Evolutionary conservation across 1,140 invertebrate genomes (phyloP).

Genomic region (Plodia interpunctella): DNA sequence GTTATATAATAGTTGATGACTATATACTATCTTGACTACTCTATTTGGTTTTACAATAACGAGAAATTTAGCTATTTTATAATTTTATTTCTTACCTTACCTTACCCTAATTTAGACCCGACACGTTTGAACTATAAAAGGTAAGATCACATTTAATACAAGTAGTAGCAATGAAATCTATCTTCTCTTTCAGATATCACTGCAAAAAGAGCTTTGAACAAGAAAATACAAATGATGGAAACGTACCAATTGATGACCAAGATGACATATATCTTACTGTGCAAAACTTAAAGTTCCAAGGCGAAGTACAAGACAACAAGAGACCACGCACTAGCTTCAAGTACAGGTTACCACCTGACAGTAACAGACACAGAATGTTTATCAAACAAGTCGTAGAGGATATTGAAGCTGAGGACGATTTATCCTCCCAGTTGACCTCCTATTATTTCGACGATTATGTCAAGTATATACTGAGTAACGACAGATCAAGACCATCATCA

Average conservation of each 20-base stretch:
- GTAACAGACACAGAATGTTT: conserved; percentile 61
- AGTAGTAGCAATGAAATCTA: not conserved
- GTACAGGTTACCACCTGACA: conserved; percentile 43
- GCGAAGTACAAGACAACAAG: conserved; percentile 41
- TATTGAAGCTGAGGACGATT: conserved; percentile 30
- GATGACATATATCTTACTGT: conserved; percentile 52
- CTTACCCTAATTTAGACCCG: no score
- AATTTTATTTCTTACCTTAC: no score
- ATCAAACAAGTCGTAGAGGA: conserved; percentile 55
- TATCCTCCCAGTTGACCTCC: conserved; percentile 42
- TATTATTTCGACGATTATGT: conserved; percentile 62
- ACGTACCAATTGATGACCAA: conserved; percentile 16
- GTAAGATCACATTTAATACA: no score
- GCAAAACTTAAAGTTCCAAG: conserved; percentile 61
- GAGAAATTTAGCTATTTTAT: no score
- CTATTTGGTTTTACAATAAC: no score
- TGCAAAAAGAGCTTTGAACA: conserved; percentile 29
- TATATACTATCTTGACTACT: no score
- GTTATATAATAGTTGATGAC: no score
- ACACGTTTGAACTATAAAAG: no score
- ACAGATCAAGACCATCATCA: conserved; percentile 44
- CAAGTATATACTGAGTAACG: conserved; percentile 49
- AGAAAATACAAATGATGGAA: conserved; percentile 22
- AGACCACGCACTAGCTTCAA: conserved; percentile 58
- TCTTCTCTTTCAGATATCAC: conserved; percentile 37